phyloP scores from a whole-genome alignment of 2,797 vertebrate genomes.

The Rhincodon typus region DNA sequence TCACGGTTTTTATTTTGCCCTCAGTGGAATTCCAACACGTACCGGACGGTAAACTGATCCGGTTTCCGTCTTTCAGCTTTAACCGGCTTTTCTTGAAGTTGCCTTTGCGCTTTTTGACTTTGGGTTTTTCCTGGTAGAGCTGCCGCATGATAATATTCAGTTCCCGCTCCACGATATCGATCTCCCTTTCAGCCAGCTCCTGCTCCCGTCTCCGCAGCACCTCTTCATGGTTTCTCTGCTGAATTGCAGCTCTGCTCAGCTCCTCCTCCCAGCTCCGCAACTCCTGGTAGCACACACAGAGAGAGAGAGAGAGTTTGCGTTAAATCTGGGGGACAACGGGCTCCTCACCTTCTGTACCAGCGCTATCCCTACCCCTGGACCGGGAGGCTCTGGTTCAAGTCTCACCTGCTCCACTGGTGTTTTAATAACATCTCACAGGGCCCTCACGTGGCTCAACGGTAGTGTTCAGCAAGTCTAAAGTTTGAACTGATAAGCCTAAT shows the following conservation, averaged over 20 bases:
- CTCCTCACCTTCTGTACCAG: too few relatives aligned
- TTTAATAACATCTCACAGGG: too few relatives aligned
- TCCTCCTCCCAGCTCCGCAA: constrained; percentile 83
- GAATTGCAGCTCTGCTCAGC: constrained; percentile 72
- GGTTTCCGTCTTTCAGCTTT: constrained; percentile 77
- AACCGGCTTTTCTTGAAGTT: constrained; percentile 79
- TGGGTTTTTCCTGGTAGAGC: constrained; percentile 83
- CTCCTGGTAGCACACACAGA: constrained; percentile 57
- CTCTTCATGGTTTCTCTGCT: constrained; percentile 76
- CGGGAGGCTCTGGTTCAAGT: too few relatives aligned
- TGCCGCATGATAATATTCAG: constrained; percentile 87
- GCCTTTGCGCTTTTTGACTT: constrained; percentile 79
- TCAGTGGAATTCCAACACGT: constrained; percentile 21
- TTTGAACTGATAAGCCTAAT: too few relatives aligned
- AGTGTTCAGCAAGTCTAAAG: too few relatives aligned
- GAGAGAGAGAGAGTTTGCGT: too few relatives aligned
- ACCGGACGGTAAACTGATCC: constrained; percentile 88
- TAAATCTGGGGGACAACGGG: too few relatives aligned
- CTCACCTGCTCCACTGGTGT: too few relatives aligned
- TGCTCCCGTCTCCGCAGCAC: constrained; percentile 76
- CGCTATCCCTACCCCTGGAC: too few relatives aligned
- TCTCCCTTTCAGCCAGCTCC: constrained; percentile 81
- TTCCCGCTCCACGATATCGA: constrained; percentile 84
- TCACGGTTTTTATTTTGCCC: too few relatives aligned
- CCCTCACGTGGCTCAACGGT: too few relatives aligned